Conservation (phyloP, 2,888 invertebrate genomes). For the Trilocha varians region DNA sequence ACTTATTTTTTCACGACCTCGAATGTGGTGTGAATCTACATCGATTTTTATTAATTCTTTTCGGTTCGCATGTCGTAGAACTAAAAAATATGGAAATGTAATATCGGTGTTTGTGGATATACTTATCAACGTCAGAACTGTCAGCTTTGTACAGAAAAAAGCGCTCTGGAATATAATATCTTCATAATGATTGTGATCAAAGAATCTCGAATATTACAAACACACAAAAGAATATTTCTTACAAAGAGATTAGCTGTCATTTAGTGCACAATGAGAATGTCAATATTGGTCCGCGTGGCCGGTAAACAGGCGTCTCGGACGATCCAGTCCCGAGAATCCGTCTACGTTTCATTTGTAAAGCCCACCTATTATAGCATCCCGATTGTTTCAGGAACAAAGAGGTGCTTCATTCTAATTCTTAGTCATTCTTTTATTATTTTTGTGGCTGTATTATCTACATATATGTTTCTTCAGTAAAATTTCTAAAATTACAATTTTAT, state of each 20-base stretch:
- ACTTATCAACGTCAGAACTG: too few species aligned
- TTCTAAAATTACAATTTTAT: too few species aligned
- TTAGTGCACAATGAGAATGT: slow-evolving; percentile 59
- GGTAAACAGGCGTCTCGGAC: slow-evolving; percentile 47
- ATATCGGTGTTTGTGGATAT: too few species aligned
- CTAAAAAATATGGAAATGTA: too few species aligned
- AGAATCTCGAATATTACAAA: slow-evolving; percentile 25
- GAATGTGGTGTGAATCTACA: too few species aligned
- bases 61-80: too few species aligned
- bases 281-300: slow-evolving; percentile 62
- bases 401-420: slow-evolving; percentile 16
- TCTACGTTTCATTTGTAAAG: slow-evolving; percentile 31
- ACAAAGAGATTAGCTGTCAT: slow-evolving; percentile 60
- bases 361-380: slow-evolving; percentile 30
- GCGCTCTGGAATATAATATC: slow-evolving; percentile 1
- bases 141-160: not conserved
- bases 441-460: slow-evolving; percentile 9
- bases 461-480: too few species aligned
- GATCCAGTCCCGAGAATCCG: slow-evolving; percentile 50
- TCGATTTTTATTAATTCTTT: too few species aligned
- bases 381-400: slow-evolving; percentile 50
- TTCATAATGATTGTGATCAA: slow-evolving; percentile 14
- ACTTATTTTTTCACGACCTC: too few species aligned
- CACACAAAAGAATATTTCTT: slow-evolving; percentile 45
- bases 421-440: not conserved